Evolutionary conservation across 2,113 vertebrate genomes (phyloP).

Genomic region (Orientallactaga bullata): DNA sequence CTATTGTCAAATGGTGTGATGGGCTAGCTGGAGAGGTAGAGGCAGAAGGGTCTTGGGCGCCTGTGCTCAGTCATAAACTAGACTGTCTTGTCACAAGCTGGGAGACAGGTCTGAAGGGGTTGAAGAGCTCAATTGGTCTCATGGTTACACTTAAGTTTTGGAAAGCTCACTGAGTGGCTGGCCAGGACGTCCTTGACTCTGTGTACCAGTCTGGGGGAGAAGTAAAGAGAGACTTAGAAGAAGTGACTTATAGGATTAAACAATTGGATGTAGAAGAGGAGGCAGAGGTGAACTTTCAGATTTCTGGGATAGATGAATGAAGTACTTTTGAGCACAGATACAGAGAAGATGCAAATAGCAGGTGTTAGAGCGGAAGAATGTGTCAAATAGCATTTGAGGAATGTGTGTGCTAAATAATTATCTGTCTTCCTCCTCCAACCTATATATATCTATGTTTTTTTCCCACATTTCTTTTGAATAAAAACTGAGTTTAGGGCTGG

Average conservation of each 20-base stretch:
- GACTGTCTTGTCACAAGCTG: background rate
- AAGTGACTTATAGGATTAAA: background rate
- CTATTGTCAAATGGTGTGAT: background rate
- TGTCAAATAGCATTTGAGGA: background rate
- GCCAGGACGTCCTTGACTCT: background rate
- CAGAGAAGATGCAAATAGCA: background rate
- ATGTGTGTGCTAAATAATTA: background rate
- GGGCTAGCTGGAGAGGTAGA: background rate
- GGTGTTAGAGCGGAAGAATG: slow-evolving; percentile 4
- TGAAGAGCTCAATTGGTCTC: background rate
- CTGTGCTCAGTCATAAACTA: background rate
- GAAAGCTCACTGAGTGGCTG: background rate
- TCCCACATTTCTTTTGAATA: background rate
- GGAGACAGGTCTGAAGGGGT: background rate
- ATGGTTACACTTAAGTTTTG: background rate
- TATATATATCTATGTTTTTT: background rate
- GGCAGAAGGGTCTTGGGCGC: background rate
- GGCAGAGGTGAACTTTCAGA: background rate
- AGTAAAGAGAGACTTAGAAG: slow-evolving; percentile 6
- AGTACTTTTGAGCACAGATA: background rate
- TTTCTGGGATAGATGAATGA: background rate
- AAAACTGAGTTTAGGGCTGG: background rate
- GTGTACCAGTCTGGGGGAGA: background rate
- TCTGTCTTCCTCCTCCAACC: background rate
- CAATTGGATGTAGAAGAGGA: background rate